These are phyloP conservation scores for Catonia carolina DNA, from an alignment of 2,888 invertebrate genomes.

Conservation along the genomic window DNA sequence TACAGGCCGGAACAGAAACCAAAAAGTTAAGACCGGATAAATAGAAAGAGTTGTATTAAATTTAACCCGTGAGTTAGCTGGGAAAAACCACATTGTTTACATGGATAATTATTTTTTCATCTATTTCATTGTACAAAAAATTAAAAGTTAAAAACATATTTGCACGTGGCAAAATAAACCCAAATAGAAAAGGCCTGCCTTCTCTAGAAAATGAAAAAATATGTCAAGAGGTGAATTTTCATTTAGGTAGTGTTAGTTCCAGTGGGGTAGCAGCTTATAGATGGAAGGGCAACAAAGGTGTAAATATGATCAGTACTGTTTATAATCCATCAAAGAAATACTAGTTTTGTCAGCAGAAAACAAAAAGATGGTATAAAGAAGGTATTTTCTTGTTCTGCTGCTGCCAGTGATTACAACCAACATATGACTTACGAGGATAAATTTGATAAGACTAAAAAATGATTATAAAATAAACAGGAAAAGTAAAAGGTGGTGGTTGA, in stretches of 20 bases:
- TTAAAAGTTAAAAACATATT: conserved; percentile 5
- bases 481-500: conserved; percentile 15
- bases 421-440: no score
- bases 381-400: conserved; percentile 7
- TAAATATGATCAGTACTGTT: not conserved
- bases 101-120: conserved; percentile 6
- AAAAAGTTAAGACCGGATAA: not conserved
- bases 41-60: conserved; percentile 2
- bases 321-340: not conserved
- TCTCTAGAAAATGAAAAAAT: not conserved
- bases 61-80: not conserved
- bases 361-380: conserved; percentile 15
- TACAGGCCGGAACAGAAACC: not conserved
- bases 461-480: conserved; percentile 20
- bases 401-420: no score
- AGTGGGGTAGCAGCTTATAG: not conserved
- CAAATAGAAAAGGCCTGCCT: not conserved
- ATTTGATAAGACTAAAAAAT: conserved; percentile 11
- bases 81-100: conserved; percentile 3
- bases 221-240: not conserved
- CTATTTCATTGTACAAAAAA: not conserved
- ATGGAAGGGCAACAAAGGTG: conserved; percentile 11
- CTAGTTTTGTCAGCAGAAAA: conserved; percentile 5
- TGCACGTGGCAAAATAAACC: conserved; percentile 2
- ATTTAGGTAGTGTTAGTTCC: not conserved